A percentile compares a stretch with the other conserved stretches of the same genome.
These are phyloP conservation scores for Agrotis puta DNA, from an alignment of 2,888 invertebrate genomes.

Conservation along the genomic window DNA sequence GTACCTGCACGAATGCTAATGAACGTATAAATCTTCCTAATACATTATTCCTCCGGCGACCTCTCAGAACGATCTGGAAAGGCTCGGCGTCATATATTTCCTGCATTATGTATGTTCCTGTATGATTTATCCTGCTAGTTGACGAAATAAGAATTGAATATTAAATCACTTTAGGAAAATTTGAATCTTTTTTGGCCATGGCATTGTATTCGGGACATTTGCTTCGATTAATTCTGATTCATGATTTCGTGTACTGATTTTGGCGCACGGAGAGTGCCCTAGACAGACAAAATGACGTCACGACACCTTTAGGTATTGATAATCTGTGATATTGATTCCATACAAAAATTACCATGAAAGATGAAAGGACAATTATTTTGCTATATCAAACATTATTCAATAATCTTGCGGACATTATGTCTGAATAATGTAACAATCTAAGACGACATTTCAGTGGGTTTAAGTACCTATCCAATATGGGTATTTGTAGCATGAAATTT, in stretches of 20 bases:
- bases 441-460: not conserved
- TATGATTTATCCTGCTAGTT: slow-evolving; percentile 57
- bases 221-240: slow-evolving; percentile 27
- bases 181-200: slow-evolving; percentile 5
- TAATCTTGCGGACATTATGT: not conserved
- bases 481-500: slow-evolving; percentile 6
- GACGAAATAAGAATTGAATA: slow-evolving; percentile 35
- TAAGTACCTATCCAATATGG: not conserved
- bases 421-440: slow-evolving; percentile 2
- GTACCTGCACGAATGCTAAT: slow-evolving; percentile 79
- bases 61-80: slow-evolving; percentile 74
- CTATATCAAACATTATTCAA: not conserved
- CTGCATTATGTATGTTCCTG: slow-evolving; percentile 67
- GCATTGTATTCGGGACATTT: slow-evolving; percentile 18
- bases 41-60: slow-evolving; percentile 74
- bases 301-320: slow-evolving; percentile 17
- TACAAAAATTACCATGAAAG: slow-evolving; percentile 3
- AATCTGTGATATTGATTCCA: no score
- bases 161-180: slow-evolving; percentile 29
- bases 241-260: slow-evolving; percentile 15
- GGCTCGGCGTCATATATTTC: slow-evolving; percentile 68
- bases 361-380: not conserved
- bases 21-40: slow-evolving; percentile 70
- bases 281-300: slow-evolving; percentile 19
- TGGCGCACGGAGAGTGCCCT: slow-evolving; percentile 11